Base-by-base conservation (phyloP, 2,113 vertebrate species). In the Malurus elegans region DNA sequence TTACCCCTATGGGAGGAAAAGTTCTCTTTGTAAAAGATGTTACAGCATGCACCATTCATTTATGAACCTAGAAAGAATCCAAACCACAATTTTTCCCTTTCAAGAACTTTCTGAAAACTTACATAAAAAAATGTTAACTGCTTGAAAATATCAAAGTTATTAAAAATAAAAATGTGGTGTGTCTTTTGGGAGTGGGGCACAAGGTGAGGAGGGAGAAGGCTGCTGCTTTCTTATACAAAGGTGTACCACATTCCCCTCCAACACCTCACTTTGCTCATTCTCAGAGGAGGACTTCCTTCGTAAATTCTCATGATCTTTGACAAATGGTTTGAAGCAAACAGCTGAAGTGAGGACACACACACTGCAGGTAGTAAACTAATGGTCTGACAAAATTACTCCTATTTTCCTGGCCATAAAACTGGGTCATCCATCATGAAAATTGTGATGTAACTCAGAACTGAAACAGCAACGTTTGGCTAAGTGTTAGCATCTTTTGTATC, bases 1-100 rank as follows among this genome's bases (percentile, higher is more conserved):
- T 78, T 89, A 79, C 29, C 36, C 91, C 78, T 78, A 36, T 87
- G 95, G 96, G 91, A 95, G 12, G 12, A 84, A 89, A 92, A 95
- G 78, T 78, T 85, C 92, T 83, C 80, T 86, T 71, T 72, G 26
- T 60, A 86, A 89, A 89, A 69, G 60, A 92, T 75, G 54, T 84
- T 92, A 86, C 28, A 82, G 60, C 48, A 88, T 51, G 60, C 19
- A 64, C 47, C 34, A 71, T 90, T 90, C 71, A 79, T 71, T 95
- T 85, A 94, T 72, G 34, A 85, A 71, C 40, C 71, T 44, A 44
- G 17, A 72, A 89, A 86, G 34, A 79, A 80, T 13, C 9, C 18
- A 47, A 89, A 83, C 5, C 8, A 67, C 7, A 15, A 11, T 86
- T 71, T 73, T 79, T 56, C 29, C 51, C 10, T 44, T 89, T 54